These are phyloP conservation scores for Tupaia tana DNA, from an alignment of 2,113 vertebrate species.

Conservation along the genomic window DNA sequence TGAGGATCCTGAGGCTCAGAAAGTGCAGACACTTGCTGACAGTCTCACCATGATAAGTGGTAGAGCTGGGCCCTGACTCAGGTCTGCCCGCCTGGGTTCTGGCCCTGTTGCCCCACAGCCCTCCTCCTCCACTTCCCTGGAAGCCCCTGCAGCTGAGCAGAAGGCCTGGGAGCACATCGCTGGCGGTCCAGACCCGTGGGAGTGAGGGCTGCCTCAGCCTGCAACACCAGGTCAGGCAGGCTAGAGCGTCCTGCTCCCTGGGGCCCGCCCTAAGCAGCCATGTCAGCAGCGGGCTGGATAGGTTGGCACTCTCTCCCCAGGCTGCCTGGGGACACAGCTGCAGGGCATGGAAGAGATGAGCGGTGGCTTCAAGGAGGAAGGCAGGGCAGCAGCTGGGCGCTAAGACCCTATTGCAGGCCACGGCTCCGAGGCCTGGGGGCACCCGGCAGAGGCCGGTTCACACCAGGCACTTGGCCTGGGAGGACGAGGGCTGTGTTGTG, in stretches of 20 bases:
- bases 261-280: neutral
- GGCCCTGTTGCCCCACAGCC: neutral
- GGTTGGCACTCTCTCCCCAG: neutral
- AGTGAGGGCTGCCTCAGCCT: neutral
- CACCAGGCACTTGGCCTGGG: neutral
- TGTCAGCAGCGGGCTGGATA: neutral
- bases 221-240: neutral
- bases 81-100: neutral
- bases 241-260: neutral
- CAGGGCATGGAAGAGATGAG: neutral
- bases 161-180: neutral
- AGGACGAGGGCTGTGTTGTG: neutral
- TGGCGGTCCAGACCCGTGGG: neutral
- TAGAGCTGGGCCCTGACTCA: neutral
- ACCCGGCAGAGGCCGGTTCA: neutral
- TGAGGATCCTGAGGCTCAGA: slow-evolving; percentile 41
- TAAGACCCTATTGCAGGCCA: neutral
- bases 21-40: neutral
- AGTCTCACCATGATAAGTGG: neutral
- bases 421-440: neutral
- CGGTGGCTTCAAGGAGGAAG: neutral
- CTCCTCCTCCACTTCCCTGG: neutral
- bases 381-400: too few relatives aligned
- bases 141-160: too few relatives aligned
- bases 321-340: neutral